Evolutionary conservation across 2,797 vertebrate genomes (phyloP).

Genomic region (Nyctibius grandis): DNA sequence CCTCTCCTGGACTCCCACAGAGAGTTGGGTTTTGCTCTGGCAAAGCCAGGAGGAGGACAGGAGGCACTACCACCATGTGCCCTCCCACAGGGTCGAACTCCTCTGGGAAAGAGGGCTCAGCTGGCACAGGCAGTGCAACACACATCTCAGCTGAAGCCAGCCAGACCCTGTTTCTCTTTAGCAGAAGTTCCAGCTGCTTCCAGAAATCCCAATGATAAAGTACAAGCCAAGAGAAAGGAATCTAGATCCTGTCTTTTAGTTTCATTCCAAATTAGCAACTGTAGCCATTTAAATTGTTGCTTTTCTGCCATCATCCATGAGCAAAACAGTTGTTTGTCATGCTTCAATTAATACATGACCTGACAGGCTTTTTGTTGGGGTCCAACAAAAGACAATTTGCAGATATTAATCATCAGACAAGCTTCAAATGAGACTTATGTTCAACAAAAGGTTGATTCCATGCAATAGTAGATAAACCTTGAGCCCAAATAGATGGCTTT

Average conservation of each 20-base stretch:
- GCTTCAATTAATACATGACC: neutral
- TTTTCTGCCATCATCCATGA: neutral
- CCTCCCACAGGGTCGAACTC: neutral
- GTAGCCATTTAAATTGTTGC: neutral
- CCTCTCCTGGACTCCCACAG: neutral
- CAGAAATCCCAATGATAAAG: neutral
- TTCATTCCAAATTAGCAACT: neutral
- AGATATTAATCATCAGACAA: neutral
- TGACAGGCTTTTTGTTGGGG: neutral
- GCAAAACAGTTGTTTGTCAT: neutral
- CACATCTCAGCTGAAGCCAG: neutral
- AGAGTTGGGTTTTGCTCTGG: neutral
- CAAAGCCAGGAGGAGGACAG: neutral
- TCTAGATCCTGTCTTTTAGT: neutral
- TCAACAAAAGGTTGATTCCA: neutral
- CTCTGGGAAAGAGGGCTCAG: constrained; percentile 7
- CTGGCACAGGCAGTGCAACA: neutral
- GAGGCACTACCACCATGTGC: neutral
- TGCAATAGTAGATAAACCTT: neutral
- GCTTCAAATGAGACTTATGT: neutral
- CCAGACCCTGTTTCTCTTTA: neutral
- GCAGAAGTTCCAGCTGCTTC: constrained; percentile 17
- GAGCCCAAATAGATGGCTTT: neutral
- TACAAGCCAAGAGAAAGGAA: neutral
- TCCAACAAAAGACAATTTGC: neutral